Evolutionary conservation across 2,888 invertebrate genomes (phyloP), one percentile per base, ranked within the genome.

Genomic region (Dromius quadrimaculatus): DNA sequence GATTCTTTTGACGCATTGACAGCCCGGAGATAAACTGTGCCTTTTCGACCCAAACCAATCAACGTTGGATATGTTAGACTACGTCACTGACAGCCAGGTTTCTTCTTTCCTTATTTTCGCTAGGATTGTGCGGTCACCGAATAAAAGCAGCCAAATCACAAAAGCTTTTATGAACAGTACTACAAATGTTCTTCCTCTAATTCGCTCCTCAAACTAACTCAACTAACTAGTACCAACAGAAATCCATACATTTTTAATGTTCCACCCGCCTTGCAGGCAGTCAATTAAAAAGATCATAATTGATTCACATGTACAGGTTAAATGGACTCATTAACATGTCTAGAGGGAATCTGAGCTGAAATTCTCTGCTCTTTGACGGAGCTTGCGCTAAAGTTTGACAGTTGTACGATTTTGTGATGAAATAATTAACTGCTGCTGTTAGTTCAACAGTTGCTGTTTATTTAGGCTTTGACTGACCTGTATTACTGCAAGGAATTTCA

Each of bases 1-100:
- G 68, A 68, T 68, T 68, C 68, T 59, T 68, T 68, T 68, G 68
- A 68, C 59, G 43, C 43, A 20, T 2, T 15, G 54, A 54, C 57
- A 23, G 57, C 41, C 22, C 20, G 13, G 34, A 65, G 65, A 65
- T 65, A 65, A 65, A 65, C 65, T 65, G 38, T 23, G 65, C 50
- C 36, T 13, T 34, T 15, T 20, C 62, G 65, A 65, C 65, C 65
- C 34, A 32, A 62, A 36, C 65, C 50, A 65, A 65, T 65, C 65
- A 65, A n/a, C 36, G 22, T 15, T 62, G 38, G 62, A 41, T 41
- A 62, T 62, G 62, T 62, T 62, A 23, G 28, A 32, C 41, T 63
- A 45, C 65, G 34, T 13, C 15, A 15, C 38, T 38, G 13, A 13
- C 2, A 5, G 11, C 38, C 2, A 2, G 15, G 15, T n/a, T 38